Percentiles rank a stretch among this genome's conserved stretches.
These are phyloP conservation scores for Tetragnatha versicolor DNA, from an alignment of 1,140 invertebrate species.

Conservation along the genomic window DNA sequence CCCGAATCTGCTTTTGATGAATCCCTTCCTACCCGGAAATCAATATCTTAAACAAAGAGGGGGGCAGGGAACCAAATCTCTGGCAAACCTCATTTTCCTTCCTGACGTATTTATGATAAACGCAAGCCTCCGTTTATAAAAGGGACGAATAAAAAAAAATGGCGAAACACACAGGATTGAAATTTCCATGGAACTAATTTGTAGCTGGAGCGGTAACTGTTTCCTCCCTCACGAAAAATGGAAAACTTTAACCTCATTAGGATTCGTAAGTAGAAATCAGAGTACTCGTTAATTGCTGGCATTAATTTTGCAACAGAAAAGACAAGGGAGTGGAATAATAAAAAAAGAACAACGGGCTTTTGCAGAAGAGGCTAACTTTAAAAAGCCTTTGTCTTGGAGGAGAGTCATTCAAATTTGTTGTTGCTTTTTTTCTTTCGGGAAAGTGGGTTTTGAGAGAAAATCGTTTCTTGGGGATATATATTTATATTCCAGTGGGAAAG, in stretches of 20 bases:
- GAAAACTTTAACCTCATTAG: slow-evolving; percentile 49
- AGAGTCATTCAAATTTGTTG: neutral
- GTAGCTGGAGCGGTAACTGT: neutral
- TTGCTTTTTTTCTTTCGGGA: neutral
- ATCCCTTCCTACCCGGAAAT: too few species aligned
- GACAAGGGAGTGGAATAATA: neutral
- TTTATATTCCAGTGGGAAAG: neutral
- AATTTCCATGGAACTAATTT: slow-evolving; percentile 9
- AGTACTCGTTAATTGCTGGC: slow-evolving; percentile 43
- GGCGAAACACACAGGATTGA: neutral
- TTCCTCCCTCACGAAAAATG: slow-evolving; percentile 16
- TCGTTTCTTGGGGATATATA: neutral
- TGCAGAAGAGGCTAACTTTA: neutral
- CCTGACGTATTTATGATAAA: slow-evolving; percentile 15
- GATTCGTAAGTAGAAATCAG: slow-evolving; percentile 29
- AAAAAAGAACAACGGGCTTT: neutral
- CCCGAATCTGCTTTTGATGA: too few species aligned
- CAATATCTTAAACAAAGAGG: too few species aligned
- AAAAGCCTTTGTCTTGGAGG: slow-evolving; percentile 36
- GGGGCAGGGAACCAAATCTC: too few species aligned
- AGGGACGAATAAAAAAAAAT: neutral
- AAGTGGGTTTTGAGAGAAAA: neutral
- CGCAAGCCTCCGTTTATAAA: neutral
- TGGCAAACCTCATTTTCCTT: neutral
- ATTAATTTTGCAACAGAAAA: slow-evolving; percentile 35